A percentile compares a stretch with the other conserved stretches of the same genome.
phyloP scores from a whole-genome alignment of 2,797 vertebrate species.

The Esox masquinongy region DNA sequence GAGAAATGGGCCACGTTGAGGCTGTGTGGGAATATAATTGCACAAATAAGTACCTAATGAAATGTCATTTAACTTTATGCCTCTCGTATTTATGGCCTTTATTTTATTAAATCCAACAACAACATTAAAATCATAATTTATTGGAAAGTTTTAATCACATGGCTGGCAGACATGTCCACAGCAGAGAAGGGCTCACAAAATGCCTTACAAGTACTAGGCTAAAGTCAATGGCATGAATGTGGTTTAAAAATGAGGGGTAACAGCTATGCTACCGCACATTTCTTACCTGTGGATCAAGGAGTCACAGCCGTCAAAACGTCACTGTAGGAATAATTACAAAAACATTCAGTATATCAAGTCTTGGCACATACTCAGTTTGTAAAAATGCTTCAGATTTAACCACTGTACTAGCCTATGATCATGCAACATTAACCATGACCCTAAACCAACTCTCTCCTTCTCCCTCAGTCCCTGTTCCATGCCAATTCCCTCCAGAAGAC shows the following conservation, averaged over 20 bases:
- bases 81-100: background rate
- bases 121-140: background rate
- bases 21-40: background rate
- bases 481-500: conserved; percentile 98
- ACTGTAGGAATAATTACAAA: background rate
- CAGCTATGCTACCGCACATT: background rate
- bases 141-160: background rate
- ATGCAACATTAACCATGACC: background rate
- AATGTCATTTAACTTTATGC: background rate
- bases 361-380: background rate
- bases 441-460: conserved; percentile 44
- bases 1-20: background rate
- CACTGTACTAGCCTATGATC: background rate
- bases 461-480: conserved; percentile 92
- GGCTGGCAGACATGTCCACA: background rate
- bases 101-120: background rate
- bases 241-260: background rate
- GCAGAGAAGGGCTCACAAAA: background rate
- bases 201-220: background rate
- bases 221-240: background rate
- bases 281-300: background rate
- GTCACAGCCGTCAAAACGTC: background rate
- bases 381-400: background rate
- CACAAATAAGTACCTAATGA: background rate
- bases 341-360: background rate